These are phyloP conservation scores for Liopterus haemorrhoidalis DNA, from an alignment of 2,888 invertebrate genomes.

Conservation along the genomic window DNA sequence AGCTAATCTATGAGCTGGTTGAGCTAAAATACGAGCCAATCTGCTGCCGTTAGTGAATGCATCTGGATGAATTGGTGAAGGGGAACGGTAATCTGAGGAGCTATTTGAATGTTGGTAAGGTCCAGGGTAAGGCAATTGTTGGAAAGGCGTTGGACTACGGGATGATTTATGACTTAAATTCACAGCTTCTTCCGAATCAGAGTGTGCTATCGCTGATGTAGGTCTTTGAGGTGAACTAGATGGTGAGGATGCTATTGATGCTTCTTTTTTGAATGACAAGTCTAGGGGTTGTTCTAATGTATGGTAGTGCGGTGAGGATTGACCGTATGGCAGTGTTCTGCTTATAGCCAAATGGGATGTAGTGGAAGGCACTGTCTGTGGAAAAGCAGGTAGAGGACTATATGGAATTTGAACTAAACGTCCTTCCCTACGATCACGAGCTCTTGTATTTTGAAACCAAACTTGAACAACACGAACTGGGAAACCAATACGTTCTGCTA, in stretches of 20 bases:
- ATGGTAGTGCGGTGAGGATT: conserved; percentile 34
- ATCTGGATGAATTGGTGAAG: conserved; percentile 38
- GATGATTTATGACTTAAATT: conserved; percentile 70
- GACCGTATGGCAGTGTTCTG: conserved; percentile 25
- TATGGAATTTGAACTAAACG: conserved; percentile 48
- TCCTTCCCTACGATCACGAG: conserved; percentile 73
- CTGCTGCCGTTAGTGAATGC: conserved; percentile 45
- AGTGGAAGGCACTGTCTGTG: conserved; percentile 38
- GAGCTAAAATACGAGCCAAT: conserved; percentile 48
- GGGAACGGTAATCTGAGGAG: conserved; percentile 47
- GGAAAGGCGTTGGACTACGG: conserved; percentile 56
- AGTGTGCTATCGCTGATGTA: conserved; percentile 55
- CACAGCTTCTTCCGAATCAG: conserved; percentile 66
- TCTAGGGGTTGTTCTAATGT: conserved; percentile 77
- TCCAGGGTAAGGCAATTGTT: conserved; percentile 44
- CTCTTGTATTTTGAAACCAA: conserved; percentile 95
- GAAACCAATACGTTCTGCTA: conserved; percentile 72
- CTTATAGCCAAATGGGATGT: conserved; percentile 33
- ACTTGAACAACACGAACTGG: conserved; percentile 82
- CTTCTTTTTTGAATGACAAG: conserved; percentile 75
- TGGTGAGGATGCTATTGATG: conserved; percentile 54
- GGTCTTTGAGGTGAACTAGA: conserved; percentile 59
- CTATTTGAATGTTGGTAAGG: conserved; percentile 58
- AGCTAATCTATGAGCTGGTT: conserved; percentile 44
- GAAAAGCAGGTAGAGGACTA: conserved; percentile 39